phyloP scores from a whole-genome alignment of 2,888 invertebrate species.

The Chromoteleia sp. region DNA sequence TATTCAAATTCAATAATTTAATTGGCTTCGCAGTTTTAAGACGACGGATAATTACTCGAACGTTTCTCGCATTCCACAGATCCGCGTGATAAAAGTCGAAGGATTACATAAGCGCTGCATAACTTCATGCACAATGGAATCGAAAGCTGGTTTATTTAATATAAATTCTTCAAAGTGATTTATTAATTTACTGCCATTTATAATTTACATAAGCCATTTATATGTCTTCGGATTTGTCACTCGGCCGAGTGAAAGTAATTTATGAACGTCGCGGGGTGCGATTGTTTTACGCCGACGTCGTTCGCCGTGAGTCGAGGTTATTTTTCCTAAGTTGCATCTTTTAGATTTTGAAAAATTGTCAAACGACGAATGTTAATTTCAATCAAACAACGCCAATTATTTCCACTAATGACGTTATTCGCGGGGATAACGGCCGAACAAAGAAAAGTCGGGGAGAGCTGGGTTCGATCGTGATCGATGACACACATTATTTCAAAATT shows the following conservation, averaged over 20 bases:
- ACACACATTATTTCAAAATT: constrained; percentile 49
- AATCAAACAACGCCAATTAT: constrained; percentile 20
- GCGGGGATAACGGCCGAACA: neutral
- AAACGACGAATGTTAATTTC: constrained; percentile 1
- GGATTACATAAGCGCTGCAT: constrained; percentile 31
- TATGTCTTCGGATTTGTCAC: constrained; percentile 56
- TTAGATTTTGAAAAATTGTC: neutral
- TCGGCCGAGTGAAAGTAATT: constrained; percentile 55
- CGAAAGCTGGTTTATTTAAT: constrained; percentile 42
- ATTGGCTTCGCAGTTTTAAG: neutral
- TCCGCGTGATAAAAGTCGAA: constrained; percentile 25
- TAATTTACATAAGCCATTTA: constrained; percentile 54
- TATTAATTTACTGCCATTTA: constrained; percentile 55
- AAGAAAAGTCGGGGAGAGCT: constrained; percentile 4
- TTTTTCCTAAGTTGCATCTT: too few relatives aligned
- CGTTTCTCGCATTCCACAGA: constrained; percentile 24
- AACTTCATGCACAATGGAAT: constrained; percentile 24
- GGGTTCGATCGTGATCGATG: constrained; percentile 49
- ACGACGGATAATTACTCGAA: constrained; percentile 7
- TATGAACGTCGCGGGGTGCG: constrained; percentile 14
- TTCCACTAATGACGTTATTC: constrained; percentile 26
- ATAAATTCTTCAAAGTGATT: constrained; percentile 43
- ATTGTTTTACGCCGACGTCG: constrained; percentile 39
- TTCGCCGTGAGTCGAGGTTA: constrained; percentile 1
- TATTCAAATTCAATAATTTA: constrained; percentile 26